Base-by-base conservation (phyloP, 2,797 vertebrate genomes). In the Chromis chromis region DNA sequence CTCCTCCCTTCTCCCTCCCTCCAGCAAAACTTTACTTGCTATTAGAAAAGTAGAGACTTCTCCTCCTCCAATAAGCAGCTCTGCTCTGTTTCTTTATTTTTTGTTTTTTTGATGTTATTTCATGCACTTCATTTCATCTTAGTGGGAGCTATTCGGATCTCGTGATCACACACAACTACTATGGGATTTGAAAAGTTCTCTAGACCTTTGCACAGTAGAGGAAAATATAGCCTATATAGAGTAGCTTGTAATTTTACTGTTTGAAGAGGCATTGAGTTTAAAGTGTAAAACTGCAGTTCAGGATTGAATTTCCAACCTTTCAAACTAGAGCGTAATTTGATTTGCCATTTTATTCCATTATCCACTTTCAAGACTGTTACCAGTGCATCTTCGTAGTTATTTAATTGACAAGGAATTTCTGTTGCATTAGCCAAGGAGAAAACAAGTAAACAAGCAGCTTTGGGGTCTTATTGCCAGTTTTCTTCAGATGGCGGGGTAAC, bases 331-430 rank as follows among this genome's bases (percentile, higher is more conserved):
- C 36, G 21, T 46, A 62, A 74, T 49, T 67, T 5, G 2, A 56
- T 76, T 67, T 21, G 24, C 50, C 7, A n/a, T 48, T 70, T 61
- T 0, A 82, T 53, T 62, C 10, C 10, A 81, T 84, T 78, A 82
- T 67, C 27, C 39, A 66, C 55, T 72, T 52, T 65, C 11, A 44
- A 57, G n/a, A 13, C 16, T 73, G 24, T 36, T 59, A 21, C 40
- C 44, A 22, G 40, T 9, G 27, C 4, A 25, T 24, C 19, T 13
- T 22, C 59, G 14, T 65, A 52, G 0, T 2, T 55, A 50, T 31
- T 58, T 10, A 64, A 71, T 56, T 55, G 8, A 58, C 1, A 1
- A 54, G 55, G 17, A 78, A 75, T 72, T 66, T 13, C 17, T 42
- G 22, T 40, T 63, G 42, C 14, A 50, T 16, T 54, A 19, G 21